Base-by-base conservation (phyloP, 1,140 invertebrate genomes). In the Ips typographus region DNA sequence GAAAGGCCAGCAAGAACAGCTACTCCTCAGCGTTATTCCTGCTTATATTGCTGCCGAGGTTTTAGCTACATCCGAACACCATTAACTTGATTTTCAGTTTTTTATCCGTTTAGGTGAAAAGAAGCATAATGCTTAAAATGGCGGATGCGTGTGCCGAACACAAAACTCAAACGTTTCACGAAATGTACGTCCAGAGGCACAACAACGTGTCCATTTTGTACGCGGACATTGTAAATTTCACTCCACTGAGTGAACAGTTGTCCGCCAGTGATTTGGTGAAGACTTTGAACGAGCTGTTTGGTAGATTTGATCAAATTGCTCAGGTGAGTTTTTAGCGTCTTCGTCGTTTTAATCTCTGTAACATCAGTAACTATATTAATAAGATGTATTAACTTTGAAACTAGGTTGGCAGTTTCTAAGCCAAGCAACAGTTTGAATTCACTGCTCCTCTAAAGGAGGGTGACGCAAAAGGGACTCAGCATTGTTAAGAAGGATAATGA, bases 211-310 rank as follows among this genome's bases (percentile, higher is more conserved):
- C 95, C 77, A 98, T 99, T 73, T 83, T 99, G 5, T 99, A 98
- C 82, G 97, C 97, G 0, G 97, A 99, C 77, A 98, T 99, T 71
- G 96, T 98, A 47, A 98, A 98, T 80, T 99, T 99, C 79, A 99
- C 97, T 1, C 93, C 94, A 1, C 83, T 99, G 2, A 96, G 95
- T 0, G 95, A 96, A 70, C 88, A 93, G 75, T 86, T 98, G 62
- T 94, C 92, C 40, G 95, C 97, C 8, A 95, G 94, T 3, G 95
- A 98, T 80, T 82, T 99, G 8, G 97, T 99, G 0, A 92, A 92
- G 81, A 95, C 95, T 0, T 83, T 99, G 0, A 99, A 99, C 78
- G 95, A 98, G 81, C 86, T 99, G 1, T 99, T 98, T 76, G 96
- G 95, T 2, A 85, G 95, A 73, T 99, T 99, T 81, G 97, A 99